Percentiles rank a stretch among this genome's conserved stretches.
phyloP scores from a whole-genome alignment of 2,113 vertebrate genomes.

The Scalopus aquaticus region DNA sequence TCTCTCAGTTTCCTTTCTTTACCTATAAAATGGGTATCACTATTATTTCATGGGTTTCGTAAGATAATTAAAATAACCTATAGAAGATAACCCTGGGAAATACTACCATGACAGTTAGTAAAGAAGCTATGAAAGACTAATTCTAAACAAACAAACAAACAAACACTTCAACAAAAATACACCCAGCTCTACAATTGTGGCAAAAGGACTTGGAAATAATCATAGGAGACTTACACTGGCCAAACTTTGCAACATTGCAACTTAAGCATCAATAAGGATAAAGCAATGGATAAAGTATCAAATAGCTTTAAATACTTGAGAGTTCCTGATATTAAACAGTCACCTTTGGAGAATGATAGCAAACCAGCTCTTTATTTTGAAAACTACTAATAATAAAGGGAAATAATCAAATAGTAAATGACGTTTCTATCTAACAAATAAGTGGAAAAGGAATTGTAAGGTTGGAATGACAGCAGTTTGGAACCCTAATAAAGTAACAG shows the following conservation, averaged over 20 bases:
- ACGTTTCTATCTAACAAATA: not conserved
- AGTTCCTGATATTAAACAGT: not conserved
- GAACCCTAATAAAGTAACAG: not conserved
- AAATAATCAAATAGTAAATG: not conserved
- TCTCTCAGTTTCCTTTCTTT: too few species aligned
- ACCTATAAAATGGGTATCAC: not conserved
- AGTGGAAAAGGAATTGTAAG: not conserved
- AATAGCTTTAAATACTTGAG: not conserved
- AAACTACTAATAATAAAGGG: slow-evolving; percentile 21
- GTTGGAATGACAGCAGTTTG: not conserved
- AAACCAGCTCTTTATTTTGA: slow-evolving; percentile 11
- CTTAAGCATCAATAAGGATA: not conserved
- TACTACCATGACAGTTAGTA: not conserved
- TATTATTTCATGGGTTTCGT: not conserved
- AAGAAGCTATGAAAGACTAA: not conserved
- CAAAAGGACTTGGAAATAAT: not conserved
- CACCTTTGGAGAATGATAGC: not conserved
- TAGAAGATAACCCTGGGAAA: not conserved
- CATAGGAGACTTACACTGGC: not conserved
- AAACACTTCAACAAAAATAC: not conserved
- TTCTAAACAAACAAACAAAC: not conserved
- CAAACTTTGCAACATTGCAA: not conserved
- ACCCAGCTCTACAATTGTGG: not conserved
- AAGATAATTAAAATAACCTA: not conserved
- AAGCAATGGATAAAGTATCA: not conserved